Evolutionary conservation across 2,888 invertebrate species (phyloP).

Genomic region (Deilephila porcellus): DNA sequence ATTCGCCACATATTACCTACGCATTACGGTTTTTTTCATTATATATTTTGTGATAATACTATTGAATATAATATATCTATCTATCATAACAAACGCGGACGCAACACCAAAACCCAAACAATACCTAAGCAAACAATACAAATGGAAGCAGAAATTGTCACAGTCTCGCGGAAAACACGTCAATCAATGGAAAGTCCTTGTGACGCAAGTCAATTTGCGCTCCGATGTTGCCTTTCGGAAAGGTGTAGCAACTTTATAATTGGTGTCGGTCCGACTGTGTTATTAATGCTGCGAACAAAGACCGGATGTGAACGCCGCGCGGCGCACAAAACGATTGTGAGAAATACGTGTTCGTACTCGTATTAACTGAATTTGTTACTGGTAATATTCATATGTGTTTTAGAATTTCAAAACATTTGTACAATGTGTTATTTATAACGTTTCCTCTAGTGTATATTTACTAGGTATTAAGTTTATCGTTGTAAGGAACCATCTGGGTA

Average conservation of each 20-base stretch:
- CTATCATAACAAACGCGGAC: neutral
- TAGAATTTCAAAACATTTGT: neutral
- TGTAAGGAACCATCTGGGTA: too few species aligned
- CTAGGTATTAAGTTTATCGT: too few species aligned
- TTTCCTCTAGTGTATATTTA: too few species aligned
- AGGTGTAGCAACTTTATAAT: slow-evolving; percentile 61
- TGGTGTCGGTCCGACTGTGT: slow-evolving; percentile 51
- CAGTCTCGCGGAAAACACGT: slow-evolving; percentile 41
- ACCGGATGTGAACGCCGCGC: slow-evolving; percentile 12
- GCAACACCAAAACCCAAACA: slow-evolving; percentile 12
- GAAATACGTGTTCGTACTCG: slow-evolving; percentile 6
- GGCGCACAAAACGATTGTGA: slow-evolving; percentile 9
- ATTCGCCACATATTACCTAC: neutral
- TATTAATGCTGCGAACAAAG: slow-evolving; percentile 36
- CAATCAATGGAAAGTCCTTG: slow-evolving; percentile 44
- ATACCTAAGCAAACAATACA: slow-evolving; percentile 34
- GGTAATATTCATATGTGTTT: neutral
- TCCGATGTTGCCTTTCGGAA: slow-evolving; percentile 42
- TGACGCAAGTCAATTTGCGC: slow-evolving; percentile 48
- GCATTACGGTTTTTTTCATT: too few species aligned
- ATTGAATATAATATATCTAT: neutral
- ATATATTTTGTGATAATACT: neutral
- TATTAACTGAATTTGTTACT: slow-evolving; percentile 2
- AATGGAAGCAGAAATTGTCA: slow-evolving; percentile 31
- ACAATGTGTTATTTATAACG: too few species aligned